phyloP scores from a whole-genome alignment of 2,888 invertebrate genomes.

The Nomada goodeniana region DNA sequence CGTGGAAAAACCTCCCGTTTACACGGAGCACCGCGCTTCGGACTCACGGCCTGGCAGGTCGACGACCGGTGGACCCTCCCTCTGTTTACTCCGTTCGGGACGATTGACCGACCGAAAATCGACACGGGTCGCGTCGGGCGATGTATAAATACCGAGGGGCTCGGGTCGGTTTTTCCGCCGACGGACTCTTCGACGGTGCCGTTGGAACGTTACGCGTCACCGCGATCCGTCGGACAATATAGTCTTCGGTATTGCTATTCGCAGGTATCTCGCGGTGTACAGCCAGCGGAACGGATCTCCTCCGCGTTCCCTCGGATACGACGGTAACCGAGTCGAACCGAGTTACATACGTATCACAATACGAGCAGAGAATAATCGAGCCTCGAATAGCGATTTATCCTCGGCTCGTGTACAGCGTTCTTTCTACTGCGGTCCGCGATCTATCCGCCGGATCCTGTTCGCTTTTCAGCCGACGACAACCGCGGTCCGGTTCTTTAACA shows the following conservation, averaged over 20 bases:
- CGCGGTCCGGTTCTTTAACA: background rate
- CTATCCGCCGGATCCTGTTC: slow-evolving; percentile 22
- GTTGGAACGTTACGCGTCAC: too few species aligned
- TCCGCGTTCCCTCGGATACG: background rate
- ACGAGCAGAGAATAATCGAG: background rate
- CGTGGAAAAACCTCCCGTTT: background rate
- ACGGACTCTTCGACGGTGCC: too few species aligned
- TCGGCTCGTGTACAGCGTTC: slow-evolving; percentile 37
- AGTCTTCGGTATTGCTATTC: too few species aligned
- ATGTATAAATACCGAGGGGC: background rate
- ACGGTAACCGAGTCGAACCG: too few species aligned
- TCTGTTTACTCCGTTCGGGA: background rate
- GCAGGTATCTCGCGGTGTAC: too few species aligned
- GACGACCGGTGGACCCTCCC: slow-evolving; percentile 5
- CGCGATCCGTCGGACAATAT: too few species aligned
- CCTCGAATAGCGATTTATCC: background rate
- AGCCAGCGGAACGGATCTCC: too few species aligned
- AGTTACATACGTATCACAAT: background rate
- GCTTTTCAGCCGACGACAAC: slow-evolving; percentile 5
- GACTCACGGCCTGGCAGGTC: slow-evolving; percentile 32
- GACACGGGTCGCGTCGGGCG: too few species aligned
- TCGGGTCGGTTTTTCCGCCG: background rate
- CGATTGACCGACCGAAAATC: too few species aligned
- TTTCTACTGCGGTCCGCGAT: slow-evolving; percentile 7
- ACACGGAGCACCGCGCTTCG: too few species aligned